phyloP scores from a whole-genome alignment of 1,140 invertebrate species.

The Drosophila navojoa region DNA sequence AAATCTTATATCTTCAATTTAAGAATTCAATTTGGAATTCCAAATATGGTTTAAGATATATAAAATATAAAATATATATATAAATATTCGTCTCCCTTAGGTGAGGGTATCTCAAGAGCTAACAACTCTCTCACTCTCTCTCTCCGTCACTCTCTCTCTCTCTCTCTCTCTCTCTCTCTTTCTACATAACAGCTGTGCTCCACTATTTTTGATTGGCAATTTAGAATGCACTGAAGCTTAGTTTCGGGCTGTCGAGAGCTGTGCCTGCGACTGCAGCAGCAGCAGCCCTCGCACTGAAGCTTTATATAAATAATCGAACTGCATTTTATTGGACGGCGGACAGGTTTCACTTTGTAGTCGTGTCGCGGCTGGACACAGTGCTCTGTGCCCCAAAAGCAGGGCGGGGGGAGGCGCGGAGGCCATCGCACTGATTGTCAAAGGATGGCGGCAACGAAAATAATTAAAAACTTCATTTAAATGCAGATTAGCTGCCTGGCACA shows the following conservation, averaged over 20 bases:
- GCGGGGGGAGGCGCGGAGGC: not conserved
- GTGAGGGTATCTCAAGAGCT: too few relatives aligned
- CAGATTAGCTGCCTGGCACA: conserved; percentile 70
- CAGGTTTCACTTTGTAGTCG: conserved; percentile 35
- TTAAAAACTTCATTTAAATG: conserved; percentile 82
- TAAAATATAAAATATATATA: too few relatives aligned
- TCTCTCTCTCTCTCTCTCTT: not conserved
- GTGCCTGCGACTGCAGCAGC: conserved; percentile 16
- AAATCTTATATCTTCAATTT: too few relatives aligned
- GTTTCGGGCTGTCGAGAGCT: conserved; percentile 10
- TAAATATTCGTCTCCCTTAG: too few relatives aligned
- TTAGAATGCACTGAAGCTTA: conserved; percentile 61
- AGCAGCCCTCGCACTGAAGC: conserved; percentile 51
- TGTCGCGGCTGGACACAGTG: conserved; percentile 15
- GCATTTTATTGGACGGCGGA: conserved; percentile 63
- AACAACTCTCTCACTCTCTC: too few relatives aligned
- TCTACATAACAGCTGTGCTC: conserved; percentile 42
- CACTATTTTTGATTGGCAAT: conserved; percentile 78
- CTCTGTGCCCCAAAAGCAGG: conserved; percentile 23
- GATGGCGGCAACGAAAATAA: conserved; percentile 75
- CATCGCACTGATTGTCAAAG: conserved; percentile 76
- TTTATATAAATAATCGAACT: conserved; percentile 81
- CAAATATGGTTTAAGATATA: too few relatives aligned
- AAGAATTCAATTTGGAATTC: too few relatives aligned
- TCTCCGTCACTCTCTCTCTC: too few relatives aligned